A percentile compares a stretch with the other conserved stretches of the same genome.
Conservation (phyloP, 2,888 invertebrate species). For the Polydrusus tereticollis region DNA sequence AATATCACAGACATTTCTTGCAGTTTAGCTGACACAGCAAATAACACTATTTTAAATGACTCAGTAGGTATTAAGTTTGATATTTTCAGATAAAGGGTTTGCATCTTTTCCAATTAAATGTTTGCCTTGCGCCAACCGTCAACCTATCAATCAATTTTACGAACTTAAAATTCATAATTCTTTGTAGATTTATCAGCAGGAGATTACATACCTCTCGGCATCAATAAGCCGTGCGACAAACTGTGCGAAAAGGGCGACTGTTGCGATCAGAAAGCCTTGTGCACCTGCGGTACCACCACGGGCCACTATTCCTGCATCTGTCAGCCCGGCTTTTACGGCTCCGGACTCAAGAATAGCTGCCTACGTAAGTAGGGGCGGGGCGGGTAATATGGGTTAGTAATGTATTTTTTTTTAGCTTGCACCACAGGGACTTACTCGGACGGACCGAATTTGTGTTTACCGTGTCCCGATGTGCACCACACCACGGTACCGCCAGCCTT, state of each 20-base stretch:
- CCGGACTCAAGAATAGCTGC: constrained; percentile 73
- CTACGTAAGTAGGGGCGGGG: constrained; percentile 69
- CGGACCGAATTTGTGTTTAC: constrained; percentile 66
- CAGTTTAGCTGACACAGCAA: no score
- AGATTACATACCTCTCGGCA: constrained; percentile 70
- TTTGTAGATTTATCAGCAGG: constrained; percentile 74
- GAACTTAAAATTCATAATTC: neutral
- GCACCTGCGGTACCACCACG: constrained; percentile 76
- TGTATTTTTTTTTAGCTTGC: constrained; percentile 73
- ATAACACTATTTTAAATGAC: no score
- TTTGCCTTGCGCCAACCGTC: no score
- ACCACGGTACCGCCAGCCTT: constrained; percentile 72
- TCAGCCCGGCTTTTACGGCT: constrained; percentile 75
- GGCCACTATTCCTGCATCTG: constrained; percentile 80
- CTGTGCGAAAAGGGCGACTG: constrained; percentile 71
- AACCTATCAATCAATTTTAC: no score
- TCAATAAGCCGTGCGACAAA: constrained; percentile 68
- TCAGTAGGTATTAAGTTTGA: no score
- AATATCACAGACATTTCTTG: no score
- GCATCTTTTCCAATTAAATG: no score
- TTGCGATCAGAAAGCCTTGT: constrained; percentile 74
- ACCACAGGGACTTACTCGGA: constrained; percentile 77
- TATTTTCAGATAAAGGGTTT: no score
- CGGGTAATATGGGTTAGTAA: no score
- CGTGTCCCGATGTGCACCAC: constrained; percentile 77